Evolutionary conservation across 2,113 vertebrate species (phyloP), one percentile per base, ranked within the genome.

Genomic region (Aepyceros melampus): DNA sequence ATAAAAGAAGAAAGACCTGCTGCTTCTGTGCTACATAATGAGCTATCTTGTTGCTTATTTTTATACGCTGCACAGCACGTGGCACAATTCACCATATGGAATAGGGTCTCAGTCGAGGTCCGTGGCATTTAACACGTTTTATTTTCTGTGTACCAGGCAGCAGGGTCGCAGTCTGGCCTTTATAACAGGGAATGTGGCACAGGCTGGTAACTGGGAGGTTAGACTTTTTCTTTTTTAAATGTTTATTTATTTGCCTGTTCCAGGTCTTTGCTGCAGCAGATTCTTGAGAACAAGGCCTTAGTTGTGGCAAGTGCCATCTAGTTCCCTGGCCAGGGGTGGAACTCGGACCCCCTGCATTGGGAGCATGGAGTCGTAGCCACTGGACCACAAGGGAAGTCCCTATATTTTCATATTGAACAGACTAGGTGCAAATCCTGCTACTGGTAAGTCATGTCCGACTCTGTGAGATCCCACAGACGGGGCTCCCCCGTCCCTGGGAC

Each of bases 121-220:
- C 3, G 0, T 7, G 40, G 7, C 17, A 4, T 3, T 40, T 21
- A 31, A 2, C 0, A 17, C 23, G 0, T 36, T 94, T 45, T 19
- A 6, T 27, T 51, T 71, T 17, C 36, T 40, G 5, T 60, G 58
- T 47, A 11, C 5, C 12, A 31, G n/a, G 49, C 19, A 33, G 40
- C 60, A 27, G 16, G n/a, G 17, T 36, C 17, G 2, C 29, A 6
- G 36, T 36, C 53, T 85, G 79, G 53, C 58, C 7, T 23, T 56
- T 58, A 33, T 3, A 40, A 71, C 8, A n/a, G 58, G 92, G 19
- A 45, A 6, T 45, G 14, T 43, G 49, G 17, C 33, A 21, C 47
- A 82, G 49, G 23, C 43, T n/a, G 2, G 71, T 45, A 19, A n/a
- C 8, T 16, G 6, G 17, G 81, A 82, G 5, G 5, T 55, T 45